Conservation (phyloP, 2,888 invertebrate genomes). For the Branchipolynoe longqiensis region DNA sequence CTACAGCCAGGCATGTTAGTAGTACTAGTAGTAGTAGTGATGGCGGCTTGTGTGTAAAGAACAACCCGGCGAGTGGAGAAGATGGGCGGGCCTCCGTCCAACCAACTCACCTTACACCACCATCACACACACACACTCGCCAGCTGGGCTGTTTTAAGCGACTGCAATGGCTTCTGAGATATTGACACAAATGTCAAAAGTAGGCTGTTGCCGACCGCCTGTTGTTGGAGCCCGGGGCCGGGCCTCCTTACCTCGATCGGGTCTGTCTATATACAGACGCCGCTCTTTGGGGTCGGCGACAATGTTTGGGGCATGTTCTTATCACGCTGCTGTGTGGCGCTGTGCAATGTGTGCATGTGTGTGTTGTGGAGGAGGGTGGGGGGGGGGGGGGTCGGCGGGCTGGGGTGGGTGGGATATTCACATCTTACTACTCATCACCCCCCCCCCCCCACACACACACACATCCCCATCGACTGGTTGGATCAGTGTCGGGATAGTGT, state of each 20-base stretch:
- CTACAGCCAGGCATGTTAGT: too few relatives aligned
- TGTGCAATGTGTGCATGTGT: not conserved
- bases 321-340: not conserved
- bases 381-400: conserved; percentile 1
- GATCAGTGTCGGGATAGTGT: too few relatives aligned
- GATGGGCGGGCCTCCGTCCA: too few relatives aligned
- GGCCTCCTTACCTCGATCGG: conserved; percentile 24
- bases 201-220: conserved; percentile 14
- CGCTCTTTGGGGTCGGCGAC: not conserved
- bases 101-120: too few relatives aligned
- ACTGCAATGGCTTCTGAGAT: conserved; percentile 4
- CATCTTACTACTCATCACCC: too few relatives aligned
- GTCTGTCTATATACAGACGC: conserved; percentile 49
- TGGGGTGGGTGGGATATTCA: too few relatives aligned
- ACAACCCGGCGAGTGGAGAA: too few relatives aligned
- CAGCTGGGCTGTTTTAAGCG: conserved; percentile 17
- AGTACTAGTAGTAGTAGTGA: too few relatives aligned
- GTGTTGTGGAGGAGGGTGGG: not conserved
- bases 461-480: too few relatives aligned
- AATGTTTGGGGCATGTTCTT: conserved; percentile 34
- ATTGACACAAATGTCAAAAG: conserved; percentile 36
- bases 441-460: too few relatives aligned
- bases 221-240: conserved; percentile 15
- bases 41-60: too few relatives aligned
- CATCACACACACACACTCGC: too few relatives aligned